These are phyloP conservation scores for Catocala nupta DNA, from an alignment of 2,888 invertebrate genomes.

Conservation along the genomic window DNA sequence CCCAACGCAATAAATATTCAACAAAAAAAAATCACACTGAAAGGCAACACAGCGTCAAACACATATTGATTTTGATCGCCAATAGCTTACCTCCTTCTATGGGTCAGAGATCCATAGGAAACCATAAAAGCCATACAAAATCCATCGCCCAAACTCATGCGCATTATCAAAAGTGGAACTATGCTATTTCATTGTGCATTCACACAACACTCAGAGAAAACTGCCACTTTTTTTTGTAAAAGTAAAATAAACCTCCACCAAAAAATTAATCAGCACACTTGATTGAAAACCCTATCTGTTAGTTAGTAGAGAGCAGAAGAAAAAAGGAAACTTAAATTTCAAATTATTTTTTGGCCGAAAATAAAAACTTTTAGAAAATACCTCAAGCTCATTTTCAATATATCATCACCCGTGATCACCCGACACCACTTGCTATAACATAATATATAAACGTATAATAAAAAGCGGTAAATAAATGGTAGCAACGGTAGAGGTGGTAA, in stretches of 20 bases:
- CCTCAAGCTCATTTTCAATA: slow-evolving; percentile 93
- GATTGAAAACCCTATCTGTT: slow-evolving; percentile 37
- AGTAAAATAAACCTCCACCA: slow-evolving; percentile 45
- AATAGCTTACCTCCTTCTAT: slow-evolving; percentile 34
- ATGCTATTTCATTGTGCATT: slow-evolving; percentile 47
- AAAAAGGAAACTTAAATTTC: slow-evolving; percentile 43
- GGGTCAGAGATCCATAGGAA: slow-evolving; percentile 30
- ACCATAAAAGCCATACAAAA: slow-evolving; percentile 46
- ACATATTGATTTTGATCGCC: slow-evolving; percentile 33
- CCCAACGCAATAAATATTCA: slow-evolving; percentile 1
- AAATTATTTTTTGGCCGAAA: slow-evolving; percentile 43
- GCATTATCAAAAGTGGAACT: slow-evolving; percentile 45
- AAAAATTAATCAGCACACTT: slow-evolving; percentile 47
- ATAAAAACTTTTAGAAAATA: slow-evolving; percentile 62
- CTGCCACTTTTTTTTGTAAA: neutral
- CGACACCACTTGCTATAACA: slow-evolving; percentile 86
- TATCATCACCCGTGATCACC: slow-evolving; percentile 91
- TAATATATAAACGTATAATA: slow-evolving; percentile 52
- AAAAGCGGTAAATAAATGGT: slow-evolving; percentile 39
- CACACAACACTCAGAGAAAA: slow-evolving; percentile 42
- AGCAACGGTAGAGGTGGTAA: slow-evolving; percentile 22
- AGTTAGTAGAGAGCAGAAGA: slow-evolving; percentile 33
- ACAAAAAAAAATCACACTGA: slow-evolving; percentile 35
- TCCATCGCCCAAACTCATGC: slow-evolving; percentile 51
- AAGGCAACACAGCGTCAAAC: slow-evolving; percentile 48